phyloP scores from a whole-genome alignment of 2,888 invertebrate species.

The Heliconius aoede region DNA sequence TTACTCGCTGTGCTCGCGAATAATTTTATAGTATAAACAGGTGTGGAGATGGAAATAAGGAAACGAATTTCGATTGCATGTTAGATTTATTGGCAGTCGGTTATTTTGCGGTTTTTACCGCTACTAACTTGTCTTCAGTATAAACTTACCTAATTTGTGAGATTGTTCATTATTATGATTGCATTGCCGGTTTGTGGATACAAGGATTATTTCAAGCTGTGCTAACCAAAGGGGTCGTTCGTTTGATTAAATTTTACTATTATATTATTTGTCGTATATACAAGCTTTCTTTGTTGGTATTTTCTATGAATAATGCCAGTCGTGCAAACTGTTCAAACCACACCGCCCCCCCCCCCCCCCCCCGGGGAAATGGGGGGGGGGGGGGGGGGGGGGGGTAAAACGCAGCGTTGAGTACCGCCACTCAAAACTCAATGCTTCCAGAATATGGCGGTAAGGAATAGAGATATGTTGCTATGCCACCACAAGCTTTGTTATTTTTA shows the following conservation, averaged over 20 bases:
- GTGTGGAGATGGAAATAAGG: slow-evolving; percentile 67
- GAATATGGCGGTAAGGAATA: too few species aligned
- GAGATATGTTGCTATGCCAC: too few species aligned
- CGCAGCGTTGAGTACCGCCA: too few species aligned
- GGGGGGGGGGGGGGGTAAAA: too few species aligned
- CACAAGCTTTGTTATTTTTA: too few species aligned
- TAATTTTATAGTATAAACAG: slow-evolving; percentile 59
- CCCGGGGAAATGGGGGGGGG: too few species aligned
- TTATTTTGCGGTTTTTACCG: slow-evolving; percentile 53
- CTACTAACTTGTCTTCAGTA: slow-evolving; percentile 46
- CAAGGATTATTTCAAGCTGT: slow-evolving; percentile 29
- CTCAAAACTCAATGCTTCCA: too few species aligned
- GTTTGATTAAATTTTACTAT: neutral
- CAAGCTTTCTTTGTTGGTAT: neutral
- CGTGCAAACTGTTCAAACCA: too few species aligned
- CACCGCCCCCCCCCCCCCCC: too few species aligned
- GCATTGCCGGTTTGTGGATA: slow-evolving; percentile 34
- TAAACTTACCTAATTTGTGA: slow-evolving; percentile 47
- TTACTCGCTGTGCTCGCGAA: slow-evolving; percentile 18
- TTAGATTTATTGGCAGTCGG: slow-evolving; percentile 64
- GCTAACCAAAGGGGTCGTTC: slow-evolving; percentile 20
- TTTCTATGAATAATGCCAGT: neutral
- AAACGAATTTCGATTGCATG: slow-evolving; percentile 59
- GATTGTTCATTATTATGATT: slow-evolving; percentile 46
- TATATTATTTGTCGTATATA: neutral